Conservation (phyloP, 37 sponge, comb jelly and placozoan genomes). For the Dysidea cf. avara region DNA sequence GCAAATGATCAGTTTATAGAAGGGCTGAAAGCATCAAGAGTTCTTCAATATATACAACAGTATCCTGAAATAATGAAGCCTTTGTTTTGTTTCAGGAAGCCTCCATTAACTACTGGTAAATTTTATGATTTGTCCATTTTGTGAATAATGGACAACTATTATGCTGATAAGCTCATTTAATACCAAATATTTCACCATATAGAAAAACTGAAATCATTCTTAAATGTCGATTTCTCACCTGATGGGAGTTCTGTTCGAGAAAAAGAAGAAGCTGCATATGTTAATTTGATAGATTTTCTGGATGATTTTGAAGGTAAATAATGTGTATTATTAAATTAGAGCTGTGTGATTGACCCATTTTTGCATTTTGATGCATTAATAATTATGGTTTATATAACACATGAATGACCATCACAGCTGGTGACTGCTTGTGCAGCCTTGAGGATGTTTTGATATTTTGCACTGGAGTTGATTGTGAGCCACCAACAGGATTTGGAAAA, state of each 20-base stretch:
- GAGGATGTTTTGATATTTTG: slow-evolving; percentile 32
- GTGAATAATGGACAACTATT: too few species aligned
- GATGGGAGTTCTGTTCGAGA: background rate
- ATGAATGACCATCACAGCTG: background rate
- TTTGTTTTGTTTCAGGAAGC: slow-evolving; percentile 11
- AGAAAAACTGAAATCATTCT: slow-evolving; percentile 8
- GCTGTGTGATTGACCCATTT: too few species aligned
- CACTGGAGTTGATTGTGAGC: slow-evolving; percentile 19
- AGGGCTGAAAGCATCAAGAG: background rate
- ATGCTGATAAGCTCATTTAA: background rate
- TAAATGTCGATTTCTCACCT: background rate
- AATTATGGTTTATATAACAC: too few species aligned
- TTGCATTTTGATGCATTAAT: too few species aligned
- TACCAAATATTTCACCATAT: background rate
- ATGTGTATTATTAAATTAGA: background rate
- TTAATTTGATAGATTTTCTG: slow-evolving; percentile 41
- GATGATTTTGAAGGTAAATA: slow-evolving; percentile 45
- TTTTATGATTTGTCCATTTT: too few species aligned
- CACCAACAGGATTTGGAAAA: slow-evolving; percentile 24
- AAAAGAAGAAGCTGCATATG: slow-evolving; percentile 6
- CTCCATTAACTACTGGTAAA: slow-evolving; percentile 11
- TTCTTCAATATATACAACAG: background rate
- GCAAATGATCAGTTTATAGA: slow-evolving; percentile 50
- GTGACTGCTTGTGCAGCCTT: background rate
- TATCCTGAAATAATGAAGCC: slow-evolving; percentile 13